phyloP scores from a whole-genome alignment of 2,113 vertebrate species.

The Poeciliopsis prolifica region DNA sequence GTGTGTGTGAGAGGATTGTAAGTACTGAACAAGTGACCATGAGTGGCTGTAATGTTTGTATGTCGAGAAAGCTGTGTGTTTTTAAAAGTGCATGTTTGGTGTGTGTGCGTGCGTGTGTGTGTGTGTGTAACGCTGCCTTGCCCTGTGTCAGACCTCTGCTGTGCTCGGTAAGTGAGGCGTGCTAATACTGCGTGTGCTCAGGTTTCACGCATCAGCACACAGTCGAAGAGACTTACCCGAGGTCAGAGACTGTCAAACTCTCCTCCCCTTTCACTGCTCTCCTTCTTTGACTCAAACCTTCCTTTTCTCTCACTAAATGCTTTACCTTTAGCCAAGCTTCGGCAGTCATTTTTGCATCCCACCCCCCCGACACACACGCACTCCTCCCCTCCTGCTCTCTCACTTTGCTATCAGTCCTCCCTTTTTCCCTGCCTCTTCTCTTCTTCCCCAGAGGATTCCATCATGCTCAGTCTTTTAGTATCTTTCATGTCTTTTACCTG shows the following conservation, averaged over 20 bases:
- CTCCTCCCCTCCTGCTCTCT: not conserved
- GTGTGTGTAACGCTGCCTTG: slow-evolving; percentile 58
- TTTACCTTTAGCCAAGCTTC: slow-evolving; percentile 60
- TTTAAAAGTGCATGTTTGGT: slow-evolving; percentile 35
- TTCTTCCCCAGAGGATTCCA: slow-evolving; percentile 68
- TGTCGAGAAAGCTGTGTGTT: slow-evolving; percentile 38
- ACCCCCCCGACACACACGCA: not conserved
- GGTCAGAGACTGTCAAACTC: slow-evolving; percentile 73
- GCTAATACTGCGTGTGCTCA: slow-evolving; percentile 80
- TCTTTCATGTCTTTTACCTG: slow-evolving; percentile 78
- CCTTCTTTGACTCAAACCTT: slow-evolving; percentile 61
- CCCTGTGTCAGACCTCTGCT: slow-evolving; percentile 75
- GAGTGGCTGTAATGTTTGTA: slow-evolving; percentile 31
- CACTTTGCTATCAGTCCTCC: slow-evolving; percentile 42
- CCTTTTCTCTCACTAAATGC: slow-evolving; percentile 62
- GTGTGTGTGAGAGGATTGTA: slow-evolving; percentile 15
- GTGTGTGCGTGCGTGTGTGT: slow-evolving; percentile 35
- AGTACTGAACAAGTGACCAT: slow-evolving; percentile 34
- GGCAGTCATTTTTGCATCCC: slow-evolving; percentile 32
- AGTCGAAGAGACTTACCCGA: slow-evolving; percentile 74
- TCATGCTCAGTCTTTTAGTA: slow-evolving; percentile 73
- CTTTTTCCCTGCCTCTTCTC: slow-evolving; percentile 35
- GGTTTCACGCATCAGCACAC: slow-evolving; percentile 79
- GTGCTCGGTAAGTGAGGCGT: slow-evolving; percentile 77
- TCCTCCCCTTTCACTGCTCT: slow-evolving; percentile 17